These are phyloP conservation scores for Ashinkailepas kermadecensis DNA, from an alignment of 2,888 invertebrate genomes.

Conservation along the genomic window DNA sequence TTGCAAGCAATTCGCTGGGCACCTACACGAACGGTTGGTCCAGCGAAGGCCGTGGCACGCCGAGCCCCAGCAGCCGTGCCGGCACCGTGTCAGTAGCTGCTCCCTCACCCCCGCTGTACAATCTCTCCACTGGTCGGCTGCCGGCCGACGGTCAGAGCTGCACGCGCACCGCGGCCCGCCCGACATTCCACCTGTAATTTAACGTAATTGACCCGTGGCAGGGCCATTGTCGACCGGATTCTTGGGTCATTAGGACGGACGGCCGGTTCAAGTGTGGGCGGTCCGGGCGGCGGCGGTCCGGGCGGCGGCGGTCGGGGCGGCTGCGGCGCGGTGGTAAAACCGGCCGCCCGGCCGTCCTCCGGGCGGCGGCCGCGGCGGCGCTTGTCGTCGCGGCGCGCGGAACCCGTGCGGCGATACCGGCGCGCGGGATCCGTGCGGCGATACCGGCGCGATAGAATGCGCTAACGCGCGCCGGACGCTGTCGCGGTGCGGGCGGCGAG, in stretches of 20 bases:
- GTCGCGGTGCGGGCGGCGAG: not conserved
- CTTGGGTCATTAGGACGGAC: conserved; percentile 7
- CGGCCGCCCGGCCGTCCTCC: not conserved
- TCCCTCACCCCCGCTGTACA: too few species aligned
- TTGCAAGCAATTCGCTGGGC: too few species aligned
- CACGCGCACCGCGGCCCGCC: not conserved
- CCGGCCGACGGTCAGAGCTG: too few species aligned
- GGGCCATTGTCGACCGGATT: conserved; percentile 2
- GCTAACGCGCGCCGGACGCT: not conserved
- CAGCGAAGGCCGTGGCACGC: too few species aligned
- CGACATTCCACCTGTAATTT: conserved; percentile 11
- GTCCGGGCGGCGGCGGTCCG: conserved; percentile 3
- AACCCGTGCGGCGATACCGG: not conserved
- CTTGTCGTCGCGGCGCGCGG: not conserved
- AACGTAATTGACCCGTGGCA: not conserved
- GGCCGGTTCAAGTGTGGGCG: not conserved
- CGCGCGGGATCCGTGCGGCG: not conserved
- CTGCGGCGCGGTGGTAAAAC: conserved; percentile 8
- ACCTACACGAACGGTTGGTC: too few species aligned
- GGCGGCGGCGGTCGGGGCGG: not conserved
- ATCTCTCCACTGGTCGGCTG: too few species aligned
- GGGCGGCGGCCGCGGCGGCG: not conserved
- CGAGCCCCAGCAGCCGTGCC: too few species aligned
- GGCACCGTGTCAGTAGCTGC: too few species aligned
- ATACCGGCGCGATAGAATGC: not conserved